Evolutionary conservation across 2,113 vertebrate genomes (phyloP), one percentile per base, ranked within the genome.

Genomic region (Nibea albiflora): DNA sequence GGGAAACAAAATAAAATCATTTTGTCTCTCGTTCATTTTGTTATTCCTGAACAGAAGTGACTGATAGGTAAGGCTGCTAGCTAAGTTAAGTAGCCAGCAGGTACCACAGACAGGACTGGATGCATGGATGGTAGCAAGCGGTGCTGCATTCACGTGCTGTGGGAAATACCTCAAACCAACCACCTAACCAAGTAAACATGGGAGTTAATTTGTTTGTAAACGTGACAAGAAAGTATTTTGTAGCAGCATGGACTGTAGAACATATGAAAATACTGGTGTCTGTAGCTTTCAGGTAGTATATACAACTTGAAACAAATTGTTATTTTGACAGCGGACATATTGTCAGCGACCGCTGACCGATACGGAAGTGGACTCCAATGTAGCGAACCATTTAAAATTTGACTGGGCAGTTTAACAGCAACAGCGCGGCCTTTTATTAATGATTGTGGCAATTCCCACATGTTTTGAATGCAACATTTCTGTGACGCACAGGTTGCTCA

Each of bases 21-120:
- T 84, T 89, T 73, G 61, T 70, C 62, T 64, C 19, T 69, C 54
- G 85, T 88, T 87, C 70, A 88, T 92, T 69, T 76, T 83, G 44
- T 88, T 85, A 77, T 86, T 88, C 67, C 75, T 67, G 16, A 69
- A 88, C 58, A 88, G 61, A 80, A 89, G 88, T 91, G 78, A 53
- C 64, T 91, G 73, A 80, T 89, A 92, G 90, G 90, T 90, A 74
- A 87, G 66, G 89, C 82, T 90, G 86, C 91, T 90, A 87, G 91
- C 90, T 90, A 90, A 93, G 86, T 92, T 85, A 82, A 89, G 88
- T 84, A 92, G 93, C 92, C 89, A 89, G 90, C 91, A 92, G 93
- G 90, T 94, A 92, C 86, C 80, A 87, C 90, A 88, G 88, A 91
- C 90, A 88, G 87, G 83, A 90, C 74, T 85, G 81, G 83, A 90